Percentiles rank a stretch among this genome's conserved stretches.
Conservation (phyloP, 2,113 vertebrate species). For the Bostrychus sinensis region DNA sequence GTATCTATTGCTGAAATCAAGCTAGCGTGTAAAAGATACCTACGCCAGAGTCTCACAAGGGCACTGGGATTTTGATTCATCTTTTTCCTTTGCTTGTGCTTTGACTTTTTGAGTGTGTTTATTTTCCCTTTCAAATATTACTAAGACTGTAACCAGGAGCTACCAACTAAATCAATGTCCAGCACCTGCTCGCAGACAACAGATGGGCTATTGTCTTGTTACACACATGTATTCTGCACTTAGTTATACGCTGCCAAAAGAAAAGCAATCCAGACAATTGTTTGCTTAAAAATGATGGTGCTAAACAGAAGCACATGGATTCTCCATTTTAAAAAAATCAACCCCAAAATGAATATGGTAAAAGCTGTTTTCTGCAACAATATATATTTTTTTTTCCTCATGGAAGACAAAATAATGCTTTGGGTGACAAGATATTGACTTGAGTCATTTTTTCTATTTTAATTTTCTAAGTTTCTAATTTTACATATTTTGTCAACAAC, state of each 20-base stretch:
- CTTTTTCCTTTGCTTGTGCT: conserved; percentile 1
- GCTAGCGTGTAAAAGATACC: background rate
- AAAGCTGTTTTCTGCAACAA: background rate
- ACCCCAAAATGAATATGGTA: conserved; percentile 1
- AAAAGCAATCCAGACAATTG: conserved; percentile 8
- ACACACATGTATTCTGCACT: conserved; percentile 18
- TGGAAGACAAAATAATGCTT: background rate
- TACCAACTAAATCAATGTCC: conserved; percentile 18
- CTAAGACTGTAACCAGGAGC: conserved; percentile 4
- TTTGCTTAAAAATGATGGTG: conserved; percentile 4
- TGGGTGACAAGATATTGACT: background rate
- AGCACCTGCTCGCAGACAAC: conserved; percentile 24
- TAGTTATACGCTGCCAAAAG: conserved; percentile 10
- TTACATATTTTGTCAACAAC: background rate
- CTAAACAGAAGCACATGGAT: conserved; percentile 14
- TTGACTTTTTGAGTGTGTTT: background rate
- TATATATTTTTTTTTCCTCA: too few relatives aligned
- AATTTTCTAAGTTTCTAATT: background rate
- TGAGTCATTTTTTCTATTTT: background rate
- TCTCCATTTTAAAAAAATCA: background rate
- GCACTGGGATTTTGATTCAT: background rate
- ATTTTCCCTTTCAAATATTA: conserved; percentile 2
- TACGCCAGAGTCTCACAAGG: background rate
- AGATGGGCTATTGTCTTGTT: conserved; percentile 23
- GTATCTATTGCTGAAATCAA: background rate